These are phyloP conservation scores for Mirza zaza DNA, from an alignment of 2,113 vertebrate species.

Conservation along the genomic window DNA sequence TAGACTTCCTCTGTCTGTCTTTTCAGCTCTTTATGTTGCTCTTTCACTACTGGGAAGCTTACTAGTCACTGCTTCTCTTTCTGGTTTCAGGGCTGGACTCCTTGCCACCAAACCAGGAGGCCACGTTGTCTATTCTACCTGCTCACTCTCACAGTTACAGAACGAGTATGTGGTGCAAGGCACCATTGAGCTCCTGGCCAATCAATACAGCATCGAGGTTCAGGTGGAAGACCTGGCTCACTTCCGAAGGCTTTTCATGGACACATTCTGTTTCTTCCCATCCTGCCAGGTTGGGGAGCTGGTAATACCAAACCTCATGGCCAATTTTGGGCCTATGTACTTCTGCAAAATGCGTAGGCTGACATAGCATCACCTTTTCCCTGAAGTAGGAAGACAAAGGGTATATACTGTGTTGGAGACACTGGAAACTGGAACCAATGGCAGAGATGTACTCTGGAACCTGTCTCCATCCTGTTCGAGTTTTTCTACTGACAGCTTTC, in stretches of 20 bases:
- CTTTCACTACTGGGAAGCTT: background rate
- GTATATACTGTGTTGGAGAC: background rate
- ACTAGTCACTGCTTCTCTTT: background rate
- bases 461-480: background rate
- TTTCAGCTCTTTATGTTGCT: background rate
- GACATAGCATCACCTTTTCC: constrained; percentile 68
- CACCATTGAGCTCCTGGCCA: constrained; percentile 84
- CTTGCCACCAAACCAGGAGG: constrained; percentile 88
- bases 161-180: constrained; percentile 92
- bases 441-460: background rate
- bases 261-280: constrained; percentile 91
- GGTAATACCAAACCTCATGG: constrained; percentile 92
- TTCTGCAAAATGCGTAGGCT: constrained; percentile 92
- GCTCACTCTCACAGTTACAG: constrained; percentile 93
- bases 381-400: constrained; percentile 2
- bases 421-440: background rate
- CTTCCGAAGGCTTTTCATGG: constrained; percentile 86
- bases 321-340: constrained; percentile 97
- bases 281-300: constrained; percentile 90
- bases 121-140: constrained; percentile 93
- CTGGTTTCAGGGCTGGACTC: constrained; percentile 89
- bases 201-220: constrained; percentile 85
- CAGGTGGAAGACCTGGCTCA: constrained; percentile 86
- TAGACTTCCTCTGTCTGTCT: background rate
- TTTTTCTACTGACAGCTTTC: constrained; percentile 50